Conservation (phyloP, 2,888 invertebrate genomes). For the Ptychoptera albimana region DNA sequence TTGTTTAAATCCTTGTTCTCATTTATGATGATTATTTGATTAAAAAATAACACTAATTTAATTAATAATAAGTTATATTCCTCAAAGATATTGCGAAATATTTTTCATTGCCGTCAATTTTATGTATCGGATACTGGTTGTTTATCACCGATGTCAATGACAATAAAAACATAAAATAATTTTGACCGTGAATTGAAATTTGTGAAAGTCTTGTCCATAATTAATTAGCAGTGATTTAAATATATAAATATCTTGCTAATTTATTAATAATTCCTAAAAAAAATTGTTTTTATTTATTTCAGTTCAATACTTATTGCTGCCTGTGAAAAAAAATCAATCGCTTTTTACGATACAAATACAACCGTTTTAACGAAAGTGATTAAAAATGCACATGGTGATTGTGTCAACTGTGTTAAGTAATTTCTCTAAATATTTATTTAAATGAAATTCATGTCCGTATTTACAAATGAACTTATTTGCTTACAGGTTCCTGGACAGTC, state of each 20-base stretch:
- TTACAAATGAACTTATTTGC: conserved; percentile 6
- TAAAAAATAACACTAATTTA: too few species aligned
- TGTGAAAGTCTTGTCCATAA: too few species aligned
- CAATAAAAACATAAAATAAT: neutral
- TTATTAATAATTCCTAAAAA: conserved; percentile 1
- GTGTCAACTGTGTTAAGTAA: conserved; percentile 88
- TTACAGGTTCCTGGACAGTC: conserved; percentile 66
- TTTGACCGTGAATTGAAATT: too few species aligned
- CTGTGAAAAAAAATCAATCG: conserved; percentile 74
- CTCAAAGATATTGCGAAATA: too few species aligned
- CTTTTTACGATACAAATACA: conserved; percentile 75
- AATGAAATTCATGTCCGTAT: conserved; percentile 1
- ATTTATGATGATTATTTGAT: too few species aligned
- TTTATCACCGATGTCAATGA: neutral
- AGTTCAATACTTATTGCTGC: conserved; percentile 77
- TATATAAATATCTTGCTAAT: neutral
- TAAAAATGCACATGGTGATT: conserved; percentile 69
- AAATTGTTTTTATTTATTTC: conserved; percentile 5
- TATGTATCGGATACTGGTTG: too few species aligned
- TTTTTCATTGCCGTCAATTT: too few species aligned
- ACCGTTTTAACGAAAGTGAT: conserved; percentile 58
- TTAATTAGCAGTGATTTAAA: too few species aligned
- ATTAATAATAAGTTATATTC: too few species aligned
- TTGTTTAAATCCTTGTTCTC: too few species aligned
- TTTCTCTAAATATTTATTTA: conserved; percentile 15